Evolutionary conservation across 2,113 vertebrate genomes (phyloP), one percentile per base, ranked within the genome.

Genomic region (Eptesicus fuscus): DNA sequence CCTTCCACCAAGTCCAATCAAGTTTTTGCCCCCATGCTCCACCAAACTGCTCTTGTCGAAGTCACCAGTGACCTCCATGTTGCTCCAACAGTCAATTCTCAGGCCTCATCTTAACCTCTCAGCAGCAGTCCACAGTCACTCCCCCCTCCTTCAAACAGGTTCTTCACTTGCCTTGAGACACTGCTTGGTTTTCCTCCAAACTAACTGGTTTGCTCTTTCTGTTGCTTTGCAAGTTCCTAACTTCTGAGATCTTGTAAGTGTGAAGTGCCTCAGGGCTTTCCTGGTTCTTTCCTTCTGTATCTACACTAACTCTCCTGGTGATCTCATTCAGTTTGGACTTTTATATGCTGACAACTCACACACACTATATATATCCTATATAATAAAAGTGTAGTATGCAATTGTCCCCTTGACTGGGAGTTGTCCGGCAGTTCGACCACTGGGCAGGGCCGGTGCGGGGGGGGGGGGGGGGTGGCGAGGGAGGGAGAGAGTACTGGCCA

Each of bases 261-360:
- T 74, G 65, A 83, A 40, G 16, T 30, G 63, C 35, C 49, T 35
- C 71, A 40, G 83, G 61, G 47, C 9, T 83, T 89, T 88, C 74
- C 69, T 35, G 32, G 37, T 56, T 69, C 53, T 44, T 32, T 80
- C 61, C 47, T 83, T 93, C 76, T 40, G 4, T 40, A 13, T 40
- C 51, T 37, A n/a, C 2, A 40, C 30, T 10, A 61, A 70, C 44
- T 85, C 42, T 65, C 79, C 53, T 32, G n/a, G 23, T 80, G 82
- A 93, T 13, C 13, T 79, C 79, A 83, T 61, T 40, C 65, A 40
- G 63, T 79, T 93, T 5, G 67, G 73, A 56, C 76, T 47, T 74
- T 70, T 37, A 35, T 20, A 82, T 13, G 12, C 8, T 59, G n/a
- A 42, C 28, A 73, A 78, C 47, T 67, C 37, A 73, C 63, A 85